phyloP scores from a whole-genome alignment of 2,888 invertebrate species.

The Pyralis farinalis region DNA sequence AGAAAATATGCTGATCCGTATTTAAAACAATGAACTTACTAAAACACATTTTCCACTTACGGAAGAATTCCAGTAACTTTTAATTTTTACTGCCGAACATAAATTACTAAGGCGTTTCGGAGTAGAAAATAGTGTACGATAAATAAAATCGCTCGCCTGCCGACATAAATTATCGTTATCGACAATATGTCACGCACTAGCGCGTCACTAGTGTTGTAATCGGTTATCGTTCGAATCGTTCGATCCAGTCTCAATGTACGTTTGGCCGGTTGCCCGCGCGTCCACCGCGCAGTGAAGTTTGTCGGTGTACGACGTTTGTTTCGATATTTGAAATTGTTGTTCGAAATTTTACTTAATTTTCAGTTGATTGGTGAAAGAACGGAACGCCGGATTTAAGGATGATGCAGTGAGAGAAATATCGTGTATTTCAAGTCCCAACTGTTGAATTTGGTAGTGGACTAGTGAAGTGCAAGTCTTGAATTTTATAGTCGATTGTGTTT shows the following conservation, averaged over 20 bases:
- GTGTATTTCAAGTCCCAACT: neutral
- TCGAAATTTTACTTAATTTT: neutral
- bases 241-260: constrained; percentile 34
- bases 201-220: constrained; percentile 53
- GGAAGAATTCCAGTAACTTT: no score
- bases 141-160: constrained; percentile 5
- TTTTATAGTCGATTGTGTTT: constrained; percentile 3
- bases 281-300: constrained; percentile 25
- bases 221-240: constrained; percentile 57
- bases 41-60: no score
- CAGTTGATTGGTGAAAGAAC: neutral
- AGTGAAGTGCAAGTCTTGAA: constrained; percentile 1
- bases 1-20: no score
- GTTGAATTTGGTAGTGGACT: neutral
- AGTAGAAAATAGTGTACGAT: neutral
- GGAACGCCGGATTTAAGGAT: constrained; percentile 2
- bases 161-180: constrained; percentile 35
- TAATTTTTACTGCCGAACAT: neutral
- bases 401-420: constrained; percentile 5
- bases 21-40: no score
- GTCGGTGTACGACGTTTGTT: constrained; percentile 8
- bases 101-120: neutral
- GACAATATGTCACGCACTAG: constrained; percentile 28
- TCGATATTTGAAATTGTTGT: constrained; percentile 19
- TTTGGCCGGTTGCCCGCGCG: constrained; percentile 27